Conservation (phyloP, 2,797 vertebrate genomes). For the Sphenodon punctatus region DNA sequence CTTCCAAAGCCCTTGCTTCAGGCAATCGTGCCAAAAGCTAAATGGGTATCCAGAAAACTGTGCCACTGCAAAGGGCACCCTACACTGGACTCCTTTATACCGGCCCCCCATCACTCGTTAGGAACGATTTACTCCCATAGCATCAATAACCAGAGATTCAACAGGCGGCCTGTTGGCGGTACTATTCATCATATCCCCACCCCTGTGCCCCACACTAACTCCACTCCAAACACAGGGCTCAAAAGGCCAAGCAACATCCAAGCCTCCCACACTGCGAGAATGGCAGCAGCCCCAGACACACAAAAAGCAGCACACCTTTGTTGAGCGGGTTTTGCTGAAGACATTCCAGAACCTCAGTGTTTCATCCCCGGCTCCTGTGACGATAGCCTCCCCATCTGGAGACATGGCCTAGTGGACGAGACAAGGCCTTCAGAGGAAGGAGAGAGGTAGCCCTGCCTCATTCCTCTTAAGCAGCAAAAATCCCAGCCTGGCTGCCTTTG, state of each 20-base stretch:
- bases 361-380: conserved; percentile 96
- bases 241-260: too few relatives aligned
- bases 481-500: background rate
- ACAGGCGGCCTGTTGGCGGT: too few relatives aligned
- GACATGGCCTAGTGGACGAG: conserved; percentile 89
- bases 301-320: conserved; percentile 80
- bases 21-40: accelerated
- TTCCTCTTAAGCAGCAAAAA: accelerated
- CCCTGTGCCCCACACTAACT: too few relatives aligned
- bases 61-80: accelerated
- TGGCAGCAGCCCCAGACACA: background rate
- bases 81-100: too few relatives aligned
- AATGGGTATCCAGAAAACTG: accelerated
- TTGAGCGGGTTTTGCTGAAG: conserved; percentile 98
- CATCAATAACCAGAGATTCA: too few relatives aligned
- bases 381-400: conserved; percentile 97
- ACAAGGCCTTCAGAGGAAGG: background rate
- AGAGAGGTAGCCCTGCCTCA: background rate
- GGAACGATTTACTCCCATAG: too few relatives aligned
- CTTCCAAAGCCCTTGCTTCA: background rate
- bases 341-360: conserved; percentile 98
- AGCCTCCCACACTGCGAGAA: background rate
- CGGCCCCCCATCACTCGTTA: too few relatives aligned
- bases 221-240: too few relatives aligned
- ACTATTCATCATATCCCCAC: too few relatives aligned